These are phyloP conservation scores for Pelvicachromis taeniatus DNA, from an alignment of 2,113 vertebrate species.

Conservation along the genomic window DNA sequence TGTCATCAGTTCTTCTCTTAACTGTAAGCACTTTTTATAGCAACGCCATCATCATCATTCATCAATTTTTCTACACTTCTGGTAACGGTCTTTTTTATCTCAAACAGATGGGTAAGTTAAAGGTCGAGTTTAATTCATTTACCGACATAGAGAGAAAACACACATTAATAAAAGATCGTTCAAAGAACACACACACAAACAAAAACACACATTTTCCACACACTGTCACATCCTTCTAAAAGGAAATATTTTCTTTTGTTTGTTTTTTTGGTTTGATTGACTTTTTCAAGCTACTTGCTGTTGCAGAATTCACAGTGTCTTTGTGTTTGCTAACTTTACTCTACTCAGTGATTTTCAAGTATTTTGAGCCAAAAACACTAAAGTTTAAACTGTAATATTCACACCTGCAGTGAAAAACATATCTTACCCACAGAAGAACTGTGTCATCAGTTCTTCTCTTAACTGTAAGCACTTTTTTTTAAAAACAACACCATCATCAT, in stretches of 20 bases:
- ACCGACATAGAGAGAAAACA: not conserved
- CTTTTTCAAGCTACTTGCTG: not conserved
- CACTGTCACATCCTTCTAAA: not conserved
- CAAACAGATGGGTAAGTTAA: fast-evolving
- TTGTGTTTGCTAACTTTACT: not conserved
- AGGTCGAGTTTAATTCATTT: not conserved
- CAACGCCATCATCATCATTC: not conserved
- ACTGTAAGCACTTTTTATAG: not conserved
- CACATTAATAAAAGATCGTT: not conserved
- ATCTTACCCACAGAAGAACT: not conserved
- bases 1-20: not conserved
- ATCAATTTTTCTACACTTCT: not conserved
- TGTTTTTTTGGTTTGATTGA: not conserved
- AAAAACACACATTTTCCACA: not conserved
- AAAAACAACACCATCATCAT: not conserved
- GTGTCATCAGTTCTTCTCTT: not conserved
- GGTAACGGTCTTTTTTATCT: fast-evolving
- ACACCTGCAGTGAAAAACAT: not conserved
- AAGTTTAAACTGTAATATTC: not conserved
- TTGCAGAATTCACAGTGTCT: not conserved
- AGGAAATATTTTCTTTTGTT: not conserved
- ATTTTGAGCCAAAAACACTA: not conserved
- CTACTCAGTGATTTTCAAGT: not conserved
- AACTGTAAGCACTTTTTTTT: not conserved
- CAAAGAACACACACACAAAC: not conserved